Conservation (phyloP, 2,797 vertebrate genomes). For the Micromesistius poutassou region DNA sequence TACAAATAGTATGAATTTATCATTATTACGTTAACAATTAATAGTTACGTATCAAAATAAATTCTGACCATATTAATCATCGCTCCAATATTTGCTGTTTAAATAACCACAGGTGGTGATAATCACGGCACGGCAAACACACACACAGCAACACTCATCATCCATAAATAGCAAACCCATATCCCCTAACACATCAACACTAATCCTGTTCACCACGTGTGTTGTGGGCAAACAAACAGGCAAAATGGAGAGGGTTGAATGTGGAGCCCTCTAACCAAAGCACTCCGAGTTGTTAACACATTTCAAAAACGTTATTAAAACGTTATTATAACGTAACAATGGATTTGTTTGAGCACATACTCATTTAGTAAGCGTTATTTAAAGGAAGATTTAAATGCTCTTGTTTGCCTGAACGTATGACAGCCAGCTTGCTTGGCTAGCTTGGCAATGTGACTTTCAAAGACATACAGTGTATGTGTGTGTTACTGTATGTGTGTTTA, state of each 20-base stretch:
- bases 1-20: not conserved
- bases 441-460: slow-evolving; percentile 3
- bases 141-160: not conserved
- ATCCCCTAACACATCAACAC: not conserved
- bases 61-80: not conserved
- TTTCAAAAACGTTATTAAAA: not conserved
- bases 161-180: slow-evolving; percentile 32
- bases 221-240: slow-evolving; percentile 41
- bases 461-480: not conserved
- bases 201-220: slow-evolving; percentile 46
- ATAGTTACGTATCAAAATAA: not conserved
- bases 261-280: not conserved
- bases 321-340: not conserved
- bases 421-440: not conserved
- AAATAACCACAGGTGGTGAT: not conserved
- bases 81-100: not conserved
- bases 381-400: not conserved
- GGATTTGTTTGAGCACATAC: not conserved
- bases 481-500: too few relatives aligned
- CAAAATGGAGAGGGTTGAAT: slow-evolving; percentile 30
- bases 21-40: not conserved
- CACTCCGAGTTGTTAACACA: slow-evolving; percentile 23
- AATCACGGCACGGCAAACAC: slow-evolving; percentile 3
- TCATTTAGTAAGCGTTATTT: not conserved
- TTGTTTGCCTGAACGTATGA: not conserved